Base-by-base conservation (phyloP, 2,797 vertebrate species). In the Taeniopygia guttata region DNA sequence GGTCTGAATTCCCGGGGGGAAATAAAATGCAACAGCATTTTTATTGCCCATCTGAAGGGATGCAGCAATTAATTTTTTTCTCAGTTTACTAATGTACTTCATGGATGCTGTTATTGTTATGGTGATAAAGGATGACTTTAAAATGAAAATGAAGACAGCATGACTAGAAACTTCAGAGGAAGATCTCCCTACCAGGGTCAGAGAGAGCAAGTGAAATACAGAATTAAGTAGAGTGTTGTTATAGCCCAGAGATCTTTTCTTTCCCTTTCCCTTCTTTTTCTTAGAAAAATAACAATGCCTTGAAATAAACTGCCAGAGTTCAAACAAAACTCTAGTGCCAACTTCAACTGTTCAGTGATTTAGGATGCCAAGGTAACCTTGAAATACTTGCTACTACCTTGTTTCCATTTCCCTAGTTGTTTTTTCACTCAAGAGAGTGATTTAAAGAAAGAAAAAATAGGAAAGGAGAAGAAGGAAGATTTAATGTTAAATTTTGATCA, bases 121-220 rank as follows among this genome's bases (percentile, higher is more conserved):
- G 17, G 22, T 40, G 63, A 82, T 64, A 93, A 14, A 76, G 48
- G 30, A 85, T 10, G 43, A 10, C 73, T 90, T 92, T 90, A 64
- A 90, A n/a, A 13, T 81, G 83, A 87, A 95, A 84, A 93, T 73
- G 55, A 84, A 92, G 60, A 68, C 60, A 93, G 52, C 75, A 78
- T 34, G 40, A 72, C 80, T 59, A 67, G n/a, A 68, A 78, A 92
- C 77, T 84, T 77, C 87, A 96, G 68, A 95, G 38, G 63, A 92
- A 91, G n/a, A 48, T 59, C 90, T 92, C 60, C 89, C 58, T 51
- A 40, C 21, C 51, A 36, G 63, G 79, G 54, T 83, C 79, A 95
- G 72, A 95, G 42, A 69, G 18, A 74, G 60, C 64, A 92, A 76
- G 26, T 7, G 64, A 87, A 94, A 93, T 34, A 56, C 5, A 70